Conservation (phyloP, 2,888 invertebrate genomes). For the Andrena fulva region DNA sequence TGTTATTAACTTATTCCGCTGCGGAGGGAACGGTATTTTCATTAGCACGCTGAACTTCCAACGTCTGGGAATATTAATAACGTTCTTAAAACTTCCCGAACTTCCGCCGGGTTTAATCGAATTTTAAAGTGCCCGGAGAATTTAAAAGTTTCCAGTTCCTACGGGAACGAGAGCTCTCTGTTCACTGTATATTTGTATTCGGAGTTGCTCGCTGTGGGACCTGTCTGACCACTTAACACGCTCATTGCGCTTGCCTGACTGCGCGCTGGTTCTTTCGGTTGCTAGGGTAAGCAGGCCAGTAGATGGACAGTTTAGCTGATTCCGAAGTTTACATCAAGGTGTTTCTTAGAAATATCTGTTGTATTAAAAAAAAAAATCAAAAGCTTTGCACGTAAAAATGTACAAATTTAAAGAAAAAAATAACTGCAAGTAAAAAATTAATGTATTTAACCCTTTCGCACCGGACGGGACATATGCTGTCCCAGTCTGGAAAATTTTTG, state of each 20-base stretch:
- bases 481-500: too few species aligned
- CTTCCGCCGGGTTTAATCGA: conserved; percentile 38
- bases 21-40: neutral
- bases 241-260: conserved; percentile 17
- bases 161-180: neutral
- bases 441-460: too few species aligned
- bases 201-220: neutral
- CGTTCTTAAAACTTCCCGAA: conserved; percentile 5
- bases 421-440: too few species aligned
- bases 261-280: conserved; percentile 8
- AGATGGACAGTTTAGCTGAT: too few species aligned
- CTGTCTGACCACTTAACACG: conserved; percentile 10
- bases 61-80: conserved; percentile 38
- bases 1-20: neutral
- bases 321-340: too few species aligned
- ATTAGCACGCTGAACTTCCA: neutral
- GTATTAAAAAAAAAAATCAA: too few species aligned
- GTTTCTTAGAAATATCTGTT: too few species aligned
- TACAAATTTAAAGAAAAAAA: too few species aligned
- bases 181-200: conserved; percentile 21
- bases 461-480: too few species aligned
- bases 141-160: conserved; percentile 11
- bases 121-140: conserved; percentile 31
- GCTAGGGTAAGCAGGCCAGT: neutral
- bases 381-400: too few species aligned